Conservation (phyloP, 2,797 vertebrate genomes). For the Sternotherus odoratus region DNA sequence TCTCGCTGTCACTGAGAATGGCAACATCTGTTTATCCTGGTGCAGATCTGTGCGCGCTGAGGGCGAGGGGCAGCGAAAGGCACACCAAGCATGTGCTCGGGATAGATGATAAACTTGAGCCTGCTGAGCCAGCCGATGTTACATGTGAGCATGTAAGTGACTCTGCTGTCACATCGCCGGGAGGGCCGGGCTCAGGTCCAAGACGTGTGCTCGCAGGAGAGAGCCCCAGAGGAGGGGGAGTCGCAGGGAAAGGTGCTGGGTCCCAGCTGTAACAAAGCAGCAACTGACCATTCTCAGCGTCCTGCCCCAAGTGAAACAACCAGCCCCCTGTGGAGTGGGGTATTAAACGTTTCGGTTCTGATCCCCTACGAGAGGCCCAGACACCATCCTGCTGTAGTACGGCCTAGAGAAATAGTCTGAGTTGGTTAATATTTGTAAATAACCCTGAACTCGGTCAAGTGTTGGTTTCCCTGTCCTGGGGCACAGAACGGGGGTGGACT, state of each 20-base stretch:
- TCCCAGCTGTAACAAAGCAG: background rate
- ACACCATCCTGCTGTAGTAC: background rate
- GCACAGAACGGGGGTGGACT: background rate
- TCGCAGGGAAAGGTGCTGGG: background rate
- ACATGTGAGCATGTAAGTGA: rapidly evolving
- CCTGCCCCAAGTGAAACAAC: background rate
- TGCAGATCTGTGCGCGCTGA: background rate
- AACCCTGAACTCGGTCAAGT: background rate
- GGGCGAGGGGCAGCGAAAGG: background rate
- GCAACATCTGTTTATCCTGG: background rate
- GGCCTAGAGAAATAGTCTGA: background rate
- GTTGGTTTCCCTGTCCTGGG: background rate
- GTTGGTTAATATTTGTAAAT: background rate
- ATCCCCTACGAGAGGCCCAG: background rate
- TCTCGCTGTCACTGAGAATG: conserved; percentile 20
- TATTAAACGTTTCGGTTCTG: background rate
- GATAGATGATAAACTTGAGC: background rate
- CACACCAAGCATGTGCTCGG: background rate
- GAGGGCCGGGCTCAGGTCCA: background rate
- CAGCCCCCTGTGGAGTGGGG: background rate
- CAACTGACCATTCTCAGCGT: background rate
- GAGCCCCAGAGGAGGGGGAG: background rate
- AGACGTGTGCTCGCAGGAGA: background rate
- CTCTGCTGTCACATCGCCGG: background rate
- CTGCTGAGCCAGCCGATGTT: background rate